A percentile compares a stretch with the other conserved stretches of the same genome.
phyloP scores from a whole-genome alignment of 2,797 vertebrate genomes.

The Eospalax fontanierii region DNA sequence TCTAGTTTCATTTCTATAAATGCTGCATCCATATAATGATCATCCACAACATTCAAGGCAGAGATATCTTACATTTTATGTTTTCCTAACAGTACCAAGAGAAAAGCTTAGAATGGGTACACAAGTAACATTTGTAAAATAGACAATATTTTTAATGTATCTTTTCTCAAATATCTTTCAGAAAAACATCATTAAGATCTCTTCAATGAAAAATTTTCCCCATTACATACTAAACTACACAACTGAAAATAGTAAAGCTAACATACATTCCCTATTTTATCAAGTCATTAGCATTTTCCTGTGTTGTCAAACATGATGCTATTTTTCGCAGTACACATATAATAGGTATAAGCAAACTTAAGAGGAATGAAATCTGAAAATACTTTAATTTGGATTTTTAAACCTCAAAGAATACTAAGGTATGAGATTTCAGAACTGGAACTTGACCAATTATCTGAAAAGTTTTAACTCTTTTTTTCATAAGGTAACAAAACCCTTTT shows the following conservation, averaged over 20 bases:
- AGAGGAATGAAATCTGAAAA: constrained; percentile 32
- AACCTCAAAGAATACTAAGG: constrained; percentile 30
- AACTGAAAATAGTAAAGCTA: constrained; percentile 50
- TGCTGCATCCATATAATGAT: background rate
- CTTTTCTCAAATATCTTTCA: constrained; percentile 46
- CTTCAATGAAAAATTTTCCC: constrained; percentile 27
- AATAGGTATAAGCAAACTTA: constrained; percentile 23
- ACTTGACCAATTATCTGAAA: constrained; percentile 34
- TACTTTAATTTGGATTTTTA: constrained; percentile 39
- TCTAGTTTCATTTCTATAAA: constrained; percentile 43
- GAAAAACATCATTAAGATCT: background rate
- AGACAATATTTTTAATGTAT: constrained; percentile 18
- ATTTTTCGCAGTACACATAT: constrained; percentile 12
- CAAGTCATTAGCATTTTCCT: constrained; percentile 34
- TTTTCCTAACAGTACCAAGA: constrained; percentile 46
- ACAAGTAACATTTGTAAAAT: constrained; percentile 30
- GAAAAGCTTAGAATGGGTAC: background rate
- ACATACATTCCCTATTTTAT: constrained; percentile 11
- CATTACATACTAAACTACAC: constrained; percentile 17
- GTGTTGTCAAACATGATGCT: background rate
- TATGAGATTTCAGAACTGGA: constrained; percentile 52
- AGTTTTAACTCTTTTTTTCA: constrained; percentile 55
- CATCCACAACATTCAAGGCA: constrained; percentile 18
- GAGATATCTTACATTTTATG: background rate
- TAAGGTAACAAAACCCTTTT: constrained; percentile 33